phyloP scores from a whole-genome alignment of 2,113 vertebrate genomes.

The Macrotis lagotis region DNA sequence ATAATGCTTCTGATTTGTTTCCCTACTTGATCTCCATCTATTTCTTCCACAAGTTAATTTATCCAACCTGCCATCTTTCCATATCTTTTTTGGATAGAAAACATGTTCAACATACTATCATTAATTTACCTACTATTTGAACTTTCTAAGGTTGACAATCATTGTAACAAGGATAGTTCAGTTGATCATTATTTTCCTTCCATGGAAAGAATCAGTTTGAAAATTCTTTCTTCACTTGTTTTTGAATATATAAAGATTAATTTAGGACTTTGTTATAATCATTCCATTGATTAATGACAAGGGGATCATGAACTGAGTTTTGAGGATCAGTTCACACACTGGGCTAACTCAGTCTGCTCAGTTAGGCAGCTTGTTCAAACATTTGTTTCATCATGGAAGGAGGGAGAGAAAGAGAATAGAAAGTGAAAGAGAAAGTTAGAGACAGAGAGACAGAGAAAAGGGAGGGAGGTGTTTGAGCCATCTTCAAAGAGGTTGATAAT shows the following conservation, averaged over 20 bases:
- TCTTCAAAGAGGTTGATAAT: conserved; percentile 2
- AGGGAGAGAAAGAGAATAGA: neutral
- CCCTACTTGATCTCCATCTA: conserved; percentile 42
- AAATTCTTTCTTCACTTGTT: conserved; percentile 50
- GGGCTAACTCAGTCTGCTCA: rapidly evolving
- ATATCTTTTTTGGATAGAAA: conserved; percentile 10
- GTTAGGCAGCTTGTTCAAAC: neutral
- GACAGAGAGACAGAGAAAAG: no score
- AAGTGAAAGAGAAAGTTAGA: neutral
- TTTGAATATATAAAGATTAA: conserved; percentile 58
- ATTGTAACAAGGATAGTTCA: conserved; percentile 69
- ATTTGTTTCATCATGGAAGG: neutral
- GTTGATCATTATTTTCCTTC: conserved; percentile 74
- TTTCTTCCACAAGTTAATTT: conserved; percentile 57
- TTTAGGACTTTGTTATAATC: conserved; percentile 64
- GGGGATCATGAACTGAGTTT: conserved; percentile 43
- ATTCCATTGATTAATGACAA: conserved; percentile 48
- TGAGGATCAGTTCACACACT: conserved; percentile 3
- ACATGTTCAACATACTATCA: conserved; percentile 40
- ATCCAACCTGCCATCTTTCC: neutral
- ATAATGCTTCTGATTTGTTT: conserved; percentile 42
- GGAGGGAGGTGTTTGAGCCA: neutral
- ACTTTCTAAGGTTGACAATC: conserved; percentile 65
- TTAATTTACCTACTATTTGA: conserved; percentile 65
- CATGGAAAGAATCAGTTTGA: conserved; percentile 53